Evolutionary conservation across 2,888 invertebrate species (phyloP).

Genomic region (Julus scanicus): DNA sequence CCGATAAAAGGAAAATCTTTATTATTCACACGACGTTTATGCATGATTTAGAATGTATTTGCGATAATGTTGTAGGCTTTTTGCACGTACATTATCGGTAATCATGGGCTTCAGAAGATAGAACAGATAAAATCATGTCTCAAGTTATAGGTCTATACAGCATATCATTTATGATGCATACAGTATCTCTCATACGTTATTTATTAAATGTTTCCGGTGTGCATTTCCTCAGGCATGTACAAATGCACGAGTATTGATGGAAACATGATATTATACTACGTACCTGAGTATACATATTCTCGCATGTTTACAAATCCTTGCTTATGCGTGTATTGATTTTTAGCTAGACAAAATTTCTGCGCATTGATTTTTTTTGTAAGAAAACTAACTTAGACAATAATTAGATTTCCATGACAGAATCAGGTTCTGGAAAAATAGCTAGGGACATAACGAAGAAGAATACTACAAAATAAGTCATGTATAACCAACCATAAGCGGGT

Average conservation of each 20-base stretch:
- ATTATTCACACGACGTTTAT: too few relatives aligned
- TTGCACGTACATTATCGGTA: too few relatives aligned
- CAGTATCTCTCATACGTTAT: background rate
- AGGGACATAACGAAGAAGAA: background rate
- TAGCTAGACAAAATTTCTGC: background rate
- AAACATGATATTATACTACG: background rate
- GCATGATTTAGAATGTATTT: too few relatives aligned
- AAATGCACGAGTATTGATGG: constrained; percentile 28
- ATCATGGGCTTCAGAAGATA: background rate
- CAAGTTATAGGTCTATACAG: background rate
- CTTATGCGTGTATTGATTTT: constrained; percentile 8
- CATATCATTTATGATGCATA: background rate
- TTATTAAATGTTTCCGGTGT: constrained; percentile 15
- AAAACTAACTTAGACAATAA: constrained; percentile 30
- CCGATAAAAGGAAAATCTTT: too few relatives aligned
- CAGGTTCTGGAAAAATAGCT: background rate
- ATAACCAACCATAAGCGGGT: too few relatives aligned
- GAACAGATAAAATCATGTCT: background rate
- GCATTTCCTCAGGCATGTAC: background rate
- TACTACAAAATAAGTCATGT: too few relatives aligned
- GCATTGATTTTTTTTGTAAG: background rate
- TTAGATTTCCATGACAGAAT: constrained; percentile 15
- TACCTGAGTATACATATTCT: background rate
- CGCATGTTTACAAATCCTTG: background rate
- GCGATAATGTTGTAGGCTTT: too few relatives aligned